Percentiles rank a stretch among this genome's conserved stretches.
phyloP scores from a whole-genome alignment of 2,797 vertebrate species.

The Rhynchonycteris naso region DNA sequence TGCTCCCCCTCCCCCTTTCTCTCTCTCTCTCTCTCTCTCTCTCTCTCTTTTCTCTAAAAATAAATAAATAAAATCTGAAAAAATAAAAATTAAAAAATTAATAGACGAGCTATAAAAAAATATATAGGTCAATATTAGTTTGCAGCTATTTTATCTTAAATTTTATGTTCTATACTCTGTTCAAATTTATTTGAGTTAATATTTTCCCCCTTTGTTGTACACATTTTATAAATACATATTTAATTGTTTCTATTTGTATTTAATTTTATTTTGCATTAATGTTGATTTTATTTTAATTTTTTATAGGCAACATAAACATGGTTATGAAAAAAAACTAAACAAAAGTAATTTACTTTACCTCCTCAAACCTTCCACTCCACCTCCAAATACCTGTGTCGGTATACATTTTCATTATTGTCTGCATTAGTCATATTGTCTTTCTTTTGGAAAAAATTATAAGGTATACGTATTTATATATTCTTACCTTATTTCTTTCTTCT shows the following conservation, averaged over 20 bases:
- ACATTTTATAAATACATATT: neutral
- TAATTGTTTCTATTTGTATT: neutral
- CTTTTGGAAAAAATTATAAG: neutral
- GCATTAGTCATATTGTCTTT: neutral
- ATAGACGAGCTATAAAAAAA: neutral
- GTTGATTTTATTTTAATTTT: neutral
- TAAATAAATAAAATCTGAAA: too few species aligned
- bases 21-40: too few species aligned
- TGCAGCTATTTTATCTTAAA: neutral
- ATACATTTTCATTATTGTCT: neutral
- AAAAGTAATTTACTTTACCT: neutral
- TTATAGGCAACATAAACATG: neutral
- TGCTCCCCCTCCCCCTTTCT: too few species aligned
- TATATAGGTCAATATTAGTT: neutral
- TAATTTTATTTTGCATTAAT: neutral
- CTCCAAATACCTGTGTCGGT: neutral
- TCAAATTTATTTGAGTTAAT: neutral
- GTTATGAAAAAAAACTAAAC: neutral
- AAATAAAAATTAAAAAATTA: too few species aligned
- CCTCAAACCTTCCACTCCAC: neutral
- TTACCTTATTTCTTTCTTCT: neutral
- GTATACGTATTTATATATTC: neutral
- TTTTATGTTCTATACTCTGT: neutral
- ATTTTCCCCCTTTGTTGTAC: neutral
- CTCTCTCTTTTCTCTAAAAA: too few species aligned